Percentiles rank a stretch among this genome's conserved stretches.
phyloP scores from a whole-genome alignment of 2,113 vertebrate species.

The Theristicus caerulescens region DNA sequence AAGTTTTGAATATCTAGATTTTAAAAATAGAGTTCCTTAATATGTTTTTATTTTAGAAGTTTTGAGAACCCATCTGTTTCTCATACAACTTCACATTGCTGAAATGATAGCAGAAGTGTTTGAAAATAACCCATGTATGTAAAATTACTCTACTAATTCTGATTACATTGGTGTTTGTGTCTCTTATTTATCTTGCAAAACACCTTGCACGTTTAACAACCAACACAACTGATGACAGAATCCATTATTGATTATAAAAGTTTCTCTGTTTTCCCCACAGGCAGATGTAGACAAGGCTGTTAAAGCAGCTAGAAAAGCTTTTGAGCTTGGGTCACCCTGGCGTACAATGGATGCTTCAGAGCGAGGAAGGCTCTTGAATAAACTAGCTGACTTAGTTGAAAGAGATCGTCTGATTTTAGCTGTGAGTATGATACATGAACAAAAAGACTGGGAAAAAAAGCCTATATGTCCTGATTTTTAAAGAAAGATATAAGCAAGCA shows the following conservation, averaged over 20 bases:
- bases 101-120: neutral
- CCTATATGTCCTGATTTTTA: neutral
- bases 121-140: neutral
- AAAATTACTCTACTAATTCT: neutral
- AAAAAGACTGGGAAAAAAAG: neutral
- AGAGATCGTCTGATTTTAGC: slow-evolving; percentile 81
- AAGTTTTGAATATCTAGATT: neutral
- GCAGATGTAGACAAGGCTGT: slow-evolving; percentile 85
- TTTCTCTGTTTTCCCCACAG: slow-evolving; percentile 56
- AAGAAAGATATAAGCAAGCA: neutral
- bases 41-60: neutral
- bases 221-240: neutral
- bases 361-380: slow-evolving; percentile 79
- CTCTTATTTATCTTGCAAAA: neutral
- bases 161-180: rapidly evolving
- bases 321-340: slow-evolving; percentile 86
- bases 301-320: slow-evolving; percentile 83
- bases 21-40: neutral
- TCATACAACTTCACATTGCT: neutral
- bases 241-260: neutral
- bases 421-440: slow-evolving; percentile 68
- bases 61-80: neutral
- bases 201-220: neutral
- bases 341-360: slow-evolving; percentile 88
- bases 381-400: slow-evolving; percentile 85